Percentiles rank a stretch among this genome's conserved stretches.
phyloP scores from a whole-genome alignment of 2,888 invertebrate genomes.

The Dinocampus coccinellae region DNA sequence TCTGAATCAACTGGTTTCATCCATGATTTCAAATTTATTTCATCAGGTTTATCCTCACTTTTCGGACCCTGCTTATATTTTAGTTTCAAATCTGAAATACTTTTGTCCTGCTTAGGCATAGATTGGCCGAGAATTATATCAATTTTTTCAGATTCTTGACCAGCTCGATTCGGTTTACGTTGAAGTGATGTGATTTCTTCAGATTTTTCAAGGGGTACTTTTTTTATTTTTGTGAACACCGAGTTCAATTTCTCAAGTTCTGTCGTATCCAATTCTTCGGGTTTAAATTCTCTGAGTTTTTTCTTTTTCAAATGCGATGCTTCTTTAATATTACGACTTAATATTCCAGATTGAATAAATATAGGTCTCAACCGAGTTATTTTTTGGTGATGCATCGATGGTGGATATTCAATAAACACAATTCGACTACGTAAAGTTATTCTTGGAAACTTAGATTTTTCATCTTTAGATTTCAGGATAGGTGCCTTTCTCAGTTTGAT shows the following conservation, averaged over 20 bases:
- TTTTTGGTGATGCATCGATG: slow-evolving; percentile 62
- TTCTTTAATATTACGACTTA: slow-evolving; percentile 71
- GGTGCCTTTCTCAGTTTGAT: slow-evolving; percentile 49
- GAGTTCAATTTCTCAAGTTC: slow-evolving; percentile 69
- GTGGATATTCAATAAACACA: slow-evolving; percentile 68
- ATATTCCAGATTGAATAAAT: slow-evolving; percentile 68
- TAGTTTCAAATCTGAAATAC: slow-evolving; percentile 53
- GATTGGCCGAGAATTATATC: slow-evolving; percentile 50
- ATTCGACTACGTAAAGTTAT: slow-evolving; percentile 70
- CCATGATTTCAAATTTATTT: slow-evolving; percentile 58
- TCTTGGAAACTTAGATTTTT: slow-evolving; percentile 67
- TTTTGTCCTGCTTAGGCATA: slow-evolving; percentile 53
- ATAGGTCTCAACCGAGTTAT: slow-evolving; percentile 67
- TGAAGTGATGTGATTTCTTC: slow-evolving; percentile 63
- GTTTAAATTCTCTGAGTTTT: slow-evolving; percentile 67
- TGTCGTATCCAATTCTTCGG: slow-evolving; percentile 62
- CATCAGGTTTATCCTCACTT: slow-evolving; percentile 60
- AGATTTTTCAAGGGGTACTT: slow-evolving; percentile 66
- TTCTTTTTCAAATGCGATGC: slow-evolving; percentile 69
- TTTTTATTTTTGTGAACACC: slow-evolving; percentile 67
- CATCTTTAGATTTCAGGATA: slow-evolving; percentile 62
- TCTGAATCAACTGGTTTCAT: slow-evolving; percentile 52
- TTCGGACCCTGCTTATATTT: slow-evolving; percentile 59
- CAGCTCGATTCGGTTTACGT: slow-evolving; percentile 51
- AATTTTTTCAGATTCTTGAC: slow-evolving; percentile 51